Evolutionary conservation across 1,140 invertebrate species (phyloP).

Genomic region (Lasaia peninsularis): DNA sequence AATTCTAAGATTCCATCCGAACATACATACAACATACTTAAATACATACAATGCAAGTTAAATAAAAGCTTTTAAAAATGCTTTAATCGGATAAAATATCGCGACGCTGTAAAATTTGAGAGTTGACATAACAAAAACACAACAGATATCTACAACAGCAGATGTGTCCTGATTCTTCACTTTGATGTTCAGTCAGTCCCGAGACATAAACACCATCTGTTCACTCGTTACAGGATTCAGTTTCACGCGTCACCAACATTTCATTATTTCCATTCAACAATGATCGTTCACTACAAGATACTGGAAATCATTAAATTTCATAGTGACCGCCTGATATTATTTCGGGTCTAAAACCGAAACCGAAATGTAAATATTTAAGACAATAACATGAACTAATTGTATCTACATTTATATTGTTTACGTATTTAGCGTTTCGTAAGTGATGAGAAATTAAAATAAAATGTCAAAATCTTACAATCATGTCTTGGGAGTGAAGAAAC

Average conservation of each 20-base stretch:
- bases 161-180: conserved; percentile 4
- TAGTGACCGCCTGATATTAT: background rate
- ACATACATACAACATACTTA: too few relatives aligned
- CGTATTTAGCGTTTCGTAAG: too few relatives aligned
- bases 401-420: too few relatives aligned
- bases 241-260: background rate
- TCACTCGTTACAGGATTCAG: background rate
- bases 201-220: conserved; percentile 3
- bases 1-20: too few relatives aligned
- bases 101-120: background rate
- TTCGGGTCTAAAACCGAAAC: background rate
- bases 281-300: background rate
- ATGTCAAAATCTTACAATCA: too few relatives aligned
- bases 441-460: too few relatives aligned
- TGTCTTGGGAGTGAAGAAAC: too few relatives aligned
- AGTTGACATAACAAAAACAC: background rate
- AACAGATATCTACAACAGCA: background rate
- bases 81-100: background rate
- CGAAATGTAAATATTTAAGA: too few relatives aligned
- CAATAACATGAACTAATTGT: too few relatives aligned
- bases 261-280: conserved; percentile 7
- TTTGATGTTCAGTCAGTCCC: background rate
- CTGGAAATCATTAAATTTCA: background rate
- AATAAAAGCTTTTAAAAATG: too few relatives aligned
- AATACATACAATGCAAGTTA: too few relatives aligned